Evolutionary conservation across 2,113 vertebrate species (phyloP).

Genomic region (Melanotaenia duboulayi): DNA sequence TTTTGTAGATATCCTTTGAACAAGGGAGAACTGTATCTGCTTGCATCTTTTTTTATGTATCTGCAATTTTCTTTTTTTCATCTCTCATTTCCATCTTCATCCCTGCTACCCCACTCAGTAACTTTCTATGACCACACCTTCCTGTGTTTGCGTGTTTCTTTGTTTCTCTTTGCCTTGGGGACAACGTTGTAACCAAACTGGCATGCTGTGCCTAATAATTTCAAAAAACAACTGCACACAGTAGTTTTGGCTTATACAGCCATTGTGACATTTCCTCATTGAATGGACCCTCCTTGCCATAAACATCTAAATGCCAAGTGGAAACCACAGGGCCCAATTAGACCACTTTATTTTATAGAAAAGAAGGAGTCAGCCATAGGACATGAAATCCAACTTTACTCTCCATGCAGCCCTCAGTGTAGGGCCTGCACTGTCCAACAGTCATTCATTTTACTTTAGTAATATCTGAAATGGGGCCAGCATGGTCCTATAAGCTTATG

Average conservation of each 20-base stretch:
- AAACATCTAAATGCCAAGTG: conserved; percentile 68
- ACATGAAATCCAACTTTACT: conserved; percentile 14
- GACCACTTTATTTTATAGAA: conserved; percentile 42
- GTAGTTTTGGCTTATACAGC: conserved; percentile 32
- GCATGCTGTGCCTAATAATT: conserved; percentile 35
- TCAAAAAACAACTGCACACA: conserved; percentile 46
- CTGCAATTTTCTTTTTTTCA: conserved; percentile 11
- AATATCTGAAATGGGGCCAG: conserved; percentile 61
- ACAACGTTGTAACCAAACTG: conserved; percentile 27
- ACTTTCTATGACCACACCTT: conserved; percentile 19
- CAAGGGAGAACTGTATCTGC: conserved; percentile 25
- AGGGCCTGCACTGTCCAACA: conserved; percentile 22
- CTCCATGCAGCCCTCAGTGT: conserved; percentile 8
- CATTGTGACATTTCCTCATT: conserved; percentile 59
- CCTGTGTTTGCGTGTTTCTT: conserved; percentile 24
- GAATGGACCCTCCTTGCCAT: conserved; percentile 15
- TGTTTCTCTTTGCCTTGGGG: conserved; percentile 27
- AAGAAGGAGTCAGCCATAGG: background rate
- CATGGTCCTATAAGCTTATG: conserved; percentile 52
- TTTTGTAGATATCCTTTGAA: background rate
- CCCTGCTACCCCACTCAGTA: background rate
- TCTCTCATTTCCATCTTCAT: conserved; percentile 22
- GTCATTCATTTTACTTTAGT: conserved; percentile 62
- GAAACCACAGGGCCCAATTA: conserved; percentile 72
- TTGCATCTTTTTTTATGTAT: conserved; percentile 17